Evolutionary conservation across 1,140 invertebrate species (phyloP), one percentile per base, ranked within the genome.

Genomic region (Monochamus saltuarius): DNA sequence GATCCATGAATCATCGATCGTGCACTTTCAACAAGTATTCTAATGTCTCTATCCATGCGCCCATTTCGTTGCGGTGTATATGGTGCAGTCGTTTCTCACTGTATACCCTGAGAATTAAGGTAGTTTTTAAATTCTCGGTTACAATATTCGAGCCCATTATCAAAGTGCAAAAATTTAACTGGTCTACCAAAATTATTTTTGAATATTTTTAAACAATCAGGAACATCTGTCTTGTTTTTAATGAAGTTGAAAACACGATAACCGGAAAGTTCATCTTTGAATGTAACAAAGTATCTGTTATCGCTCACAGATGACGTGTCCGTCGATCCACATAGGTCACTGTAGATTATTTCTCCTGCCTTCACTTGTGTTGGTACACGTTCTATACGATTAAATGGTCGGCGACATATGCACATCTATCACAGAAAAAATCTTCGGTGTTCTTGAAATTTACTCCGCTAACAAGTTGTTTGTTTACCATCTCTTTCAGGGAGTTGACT

Each of bases 11-110:
- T 35, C 67, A 79, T 65, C 34, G 71, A 61, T 16, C 45, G 45
- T 4, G 74, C 75, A 55, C 62, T 71, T 19, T 78, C 71, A 0
- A 72, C 53, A 6, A 80, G 60, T 7, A 71, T 80, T 8, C 79
- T 36, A 56, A 79, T 79, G 40, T 71, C 67, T 22, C 76, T 56
- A 61, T 81, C 79, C 7, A 68, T 67, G 19, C 66, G 59, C 7
- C 78, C 79, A 66, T 81, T 82, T 61, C 75, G 72, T 54, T 76
- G 59, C 38, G 77, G 74, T 19, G 71, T 71, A 52, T 79, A 75
- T 13, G 62, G 57, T 10, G 65, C 53, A 13, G 67, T 71, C 17
- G 46, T 55, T 63, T 67, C 47, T 7, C 39, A 17, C 10, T 35
- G 46, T n/a, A 73, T 72, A 42, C 72, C 73, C 40, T 61, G 54